These are phyloP conservation scores for Tenthredo notha DNA, from an alignment of 2,888 invertebrate species.

Conservation along the genomic window DNA sequence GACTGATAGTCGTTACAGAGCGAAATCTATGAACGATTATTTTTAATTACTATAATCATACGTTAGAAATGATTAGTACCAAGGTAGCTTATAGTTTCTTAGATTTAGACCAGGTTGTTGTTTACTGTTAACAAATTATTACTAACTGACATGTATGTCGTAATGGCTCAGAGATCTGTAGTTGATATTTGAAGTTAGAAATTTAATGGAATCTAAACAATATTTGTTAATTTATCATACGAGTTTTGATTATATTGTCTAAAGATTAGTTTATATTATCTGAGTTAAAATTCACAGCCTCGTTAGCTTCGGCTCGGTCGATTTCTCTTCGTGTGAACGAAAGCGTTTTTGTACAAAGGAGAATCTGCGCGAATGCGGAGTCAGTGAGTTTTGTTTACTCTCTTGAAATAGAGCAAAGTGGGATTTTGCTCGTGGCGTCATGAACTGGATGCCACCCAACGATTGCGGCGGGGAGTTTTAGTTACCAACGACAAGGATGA, in stretches of 20 bases:
- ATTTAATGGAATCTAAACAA: background rate
- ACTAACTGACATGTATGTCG: background rate
- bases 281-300: background rate
- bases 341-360: background rate
- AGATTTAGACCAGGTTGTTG: background rate
- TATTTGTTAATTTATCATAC: background rate
- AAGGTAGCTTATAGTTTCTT: background rate
- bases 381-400: conserved; percentile 46
- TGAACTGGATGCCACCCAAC: conserved; percentile 33
- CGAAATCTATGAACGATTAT: background rate
- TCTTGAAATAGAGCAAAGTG: conserved; percentile 49
- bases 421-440: conserved; percentile 33
- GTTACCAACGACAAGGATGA: background rate
- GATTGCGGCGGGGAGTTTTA: background rate
- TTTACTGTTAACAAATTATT: background rate
- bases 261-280: background rate
- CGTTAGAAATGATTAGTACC: background rate
- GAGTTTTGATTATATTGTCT: background rate
- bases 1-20: background rate
- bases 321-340: background rate
- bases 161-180: background rate
- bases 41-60: background rate
- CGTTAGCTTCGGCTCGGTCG: background rate
- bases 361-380: conserved; percentile 7
- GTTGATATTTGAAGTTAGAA: background rate